Evolutionary conservation across 2,888 invertebrate genomes (phyloP), one percentile per base, ranked within the genome.

Genomic region (Caenorhabditis japonica): DNA sequence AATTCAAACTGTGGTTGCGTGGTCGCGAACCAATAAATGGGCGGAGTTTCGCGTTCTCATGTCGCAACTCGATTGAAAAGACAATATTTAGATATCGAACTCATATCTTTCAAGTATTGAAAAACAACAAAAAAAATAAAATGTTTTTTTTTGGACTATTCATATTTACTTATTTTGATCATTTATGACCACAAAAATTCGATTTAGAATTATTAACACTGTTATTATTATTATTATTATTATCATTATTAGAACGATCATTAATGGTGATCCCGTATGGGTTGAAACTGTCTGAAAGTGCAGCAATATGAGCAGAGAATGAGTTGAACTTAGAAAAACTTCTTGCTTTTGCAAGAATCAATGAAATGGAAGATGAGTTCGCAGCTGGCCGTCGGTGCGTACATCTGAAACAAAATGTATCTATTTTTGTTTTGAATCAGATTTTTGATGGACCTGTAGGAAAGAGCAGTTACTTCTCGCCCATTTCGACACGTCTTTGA

Each of bases 291-390:
- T 68, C 68, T 49, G 41, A 51, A 53, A 46, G 47, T 53, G 59
- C 59, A 52, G n/a, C n/a, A 39, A 27, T 25, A 52, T 58, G 68
- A 68, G 66, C 66, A 47, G 43, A 25, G 41, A 68, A 17, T 53
- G 15, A 27, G n/a, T 15, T 36, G 15, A n/a, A 12, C 21, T 75
- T 53, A 75, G 38, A 78, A 62, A 55, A 78, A 74, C 39, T 71
- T 64, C 46, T 70, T 69, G 47, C 34, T 64, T 34, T 74, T 70
- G 58, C 78, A 79, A 41, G 76, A 76, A 64, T 79, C 78, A 19
- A 79, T 72, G 33, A 79, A 79, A 46, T 76, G 76, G 68, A 52
- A 79, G 7, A 79, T 71, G 47, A 75, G 72, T 13, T 71, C 74
- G 47, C 78, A 79, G 44, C 68, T 76, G 34, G 76, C 76, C 0